Evolutionary conservation across 2,888 invertebrate genomes (phyloP).

Genomic region (Trachelus iudaicus): DNA sequence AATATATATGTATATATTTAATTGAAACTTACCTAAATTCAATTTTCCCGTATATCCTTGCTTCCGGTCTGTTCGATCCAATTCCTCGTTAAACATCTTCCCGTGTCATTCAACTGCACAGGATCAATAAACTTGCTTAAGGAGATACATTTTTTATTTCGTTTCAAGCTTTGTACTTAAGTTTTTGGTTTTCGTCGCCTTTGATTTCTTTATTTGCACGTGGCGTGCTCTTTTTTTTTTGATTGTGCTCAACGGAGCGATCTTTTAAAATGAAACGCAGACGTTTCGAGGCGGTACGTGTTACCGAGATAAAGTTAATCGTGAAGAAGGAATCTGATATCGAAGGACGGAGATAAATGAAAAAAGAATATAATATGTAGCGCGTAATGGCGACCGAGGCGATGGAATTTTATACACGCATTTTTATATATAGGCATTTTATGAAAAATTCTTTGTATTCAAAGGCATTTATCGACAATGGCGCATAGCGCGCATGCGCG

Average conservation of each 20-base stretch:
- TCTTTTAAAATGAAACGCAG: conserved; percentile 48
- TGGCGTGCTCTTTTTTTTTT: conserved; percentile 18
- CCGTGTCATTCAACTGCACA: neutral
- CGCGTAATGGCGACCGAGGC: conserved; percentile 23
- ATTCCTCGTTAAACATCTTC: neutral
- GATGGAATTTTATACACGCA: conserved; percentile 28
- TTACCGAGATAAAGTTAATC: conserved; percentile 6
- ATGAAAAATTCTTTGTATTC: conserved; percentile 41
- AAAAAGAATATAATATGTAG: conserved; percentile 16
- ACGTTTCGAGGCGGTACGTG: neutral
- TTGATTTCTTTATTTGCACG: conserved; percentile 17
- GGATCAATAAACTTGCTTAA: conserved; percentile 24
- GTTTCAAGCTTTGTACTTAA: conserved; percentile 31
- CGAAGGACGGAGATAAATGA: conserved; percentile 12
- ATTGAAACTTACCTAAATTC: conserved; percentile 27
- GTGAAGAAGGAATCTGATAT: conserved; percentile 10
- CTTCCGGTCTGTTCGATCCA: neutral
- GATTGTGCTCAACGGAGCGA: conserved; percentile 22
- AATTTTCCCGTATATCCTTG: conserved; percentile 30
- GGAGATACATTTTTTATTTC: conserved; percentile 11
- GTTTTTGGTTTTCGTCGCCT: conserved; percentile 24
- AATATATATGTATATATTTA: conserved; percentile 31
- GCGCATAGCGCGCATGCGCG: conserved; percentile 27
- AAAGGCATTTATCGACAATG: conserved; percentile 37
- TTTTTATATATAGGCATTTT: conserved; percentile 46